Evolutionary conservation across 2,888 invertebrate species (phyloP).

Genomic region (Melinopterus prodromus): DNA sequence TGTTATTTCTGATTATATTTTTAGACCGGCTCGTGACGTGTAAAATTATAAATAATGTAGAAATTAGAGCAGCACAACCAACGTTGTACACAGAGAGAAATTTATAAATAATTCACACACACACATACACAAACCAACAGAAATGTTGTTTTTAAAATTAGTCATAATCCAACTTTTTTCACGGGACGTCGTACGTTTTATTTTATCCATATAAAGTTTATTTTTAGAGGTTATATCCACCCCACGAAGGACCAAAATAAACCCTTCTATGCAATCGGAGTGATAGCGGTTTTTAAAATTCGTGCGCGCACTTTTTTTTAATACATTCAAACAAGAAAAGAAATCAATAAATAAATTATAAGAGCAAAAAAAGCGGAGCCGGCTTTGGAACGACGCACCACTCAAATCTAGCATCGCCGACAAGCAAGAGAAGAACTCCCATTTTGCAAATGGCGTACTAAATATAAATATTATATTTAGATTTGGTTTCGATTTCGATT

Average conservation of each 20-base stretch:
- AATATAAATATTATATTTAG: slow-evolving; percentile 60
- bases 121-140: background rate
- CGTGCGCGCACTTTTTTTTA: background rate
- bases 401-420: background rate
- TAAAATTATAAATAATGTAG: slow-evolving; percentile 39
- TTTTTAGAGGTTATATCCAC: background rate
- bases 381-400: slow-evolving; percentile 22
- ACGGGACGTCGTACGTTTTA: background rate
- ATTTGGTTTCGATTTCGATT: slow-evolving; percentile 42
- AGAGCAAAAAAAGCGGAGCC: slow-evolving; percentile 1
- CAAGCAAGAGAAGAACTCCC: slow-evolving; percentile 34
- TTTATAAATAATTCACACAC: slow-evolving; percentile 30
- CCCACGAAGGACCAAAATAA: no score
- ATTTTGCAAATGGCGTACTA: slow-evolving; percentile 61
- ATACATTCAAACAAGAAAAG: slow-evolving; percentile 14
- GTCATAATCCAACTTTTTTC: background rate
- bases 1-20: slow-evolving; percentile 28
- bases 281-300: background rate
- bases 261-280: slow-evolving; percentile 15
- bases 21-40: slow-evolving; percentile 33
- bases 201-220: slow-evolving; percentile 12
- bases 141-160: slow-evolving; percentile 15
- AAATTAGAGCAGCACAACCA: slow-evolving; percentile 35
- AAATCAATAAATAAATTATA: slow-evolving; percentile 27
- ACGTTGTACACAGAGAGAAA: slow-evolving; percentile 30